phyloP scores from a whole-genome alignment of 2,888 invertebrate species.

The Leucozona laternaria region DNA sequence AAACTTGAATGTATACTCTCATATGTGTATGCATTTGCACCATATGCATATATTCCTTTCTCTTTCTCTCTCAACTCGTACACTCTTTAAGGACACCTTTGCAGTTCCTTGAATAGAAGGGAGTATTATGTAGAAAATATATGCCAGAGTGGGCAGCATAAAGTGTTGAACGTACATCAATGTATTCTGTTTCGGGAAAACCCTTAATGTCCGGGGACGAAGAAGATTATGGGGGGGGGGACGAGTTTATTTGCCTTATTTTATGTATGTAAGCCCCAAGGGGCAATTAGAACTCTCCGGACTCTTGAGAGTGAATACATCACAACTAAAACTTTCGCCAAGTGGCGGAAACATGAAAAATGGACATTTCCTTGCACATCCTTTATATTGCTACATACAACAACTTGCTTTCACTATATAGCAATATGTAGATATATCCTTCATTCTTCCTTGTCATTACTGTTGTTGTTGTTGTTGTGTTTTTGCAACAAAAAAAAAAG shows the following conservation, averaged over 20 bases:
- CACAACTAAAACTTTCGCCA: constrained; percentile 73
- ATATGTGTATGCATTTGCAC: background rate
- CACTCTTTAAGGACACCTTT: constrained; percentile 31
- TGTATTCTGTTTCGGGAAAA: constrained; percentile 25
- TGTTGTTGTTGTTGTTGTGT: constrained; percentile 4
- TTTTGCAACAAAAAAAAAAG: background rate
- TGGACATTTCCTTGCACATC: constrained; percentile 75
- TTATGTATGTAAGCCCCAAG: constrained; percentile 71
- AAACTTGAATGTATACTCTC: background rate
- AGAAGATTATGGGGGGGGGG: background rate
- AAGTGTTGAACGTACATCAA: constrained; percentile 73
- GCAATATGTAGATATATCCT: background rate
- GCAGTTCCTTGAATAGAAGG: constrained; percentile 11
- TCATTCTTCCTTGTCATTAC: constrained; percentile 1
- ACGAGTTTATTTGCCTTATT: constrained; percentile 33
- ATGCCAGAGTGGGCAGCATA: constrained; percentile 36
- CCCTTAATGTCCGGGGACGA: background rate
- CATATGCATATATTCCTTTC: background rate
- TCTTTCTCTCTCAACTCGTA: background rate
- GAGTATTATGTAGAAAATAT: background rate
- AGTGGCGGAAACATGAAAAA: constrained; percentile 76
- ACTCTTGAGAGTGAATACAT: constrained; percentile 40
- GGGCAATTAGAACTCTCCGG: constrained; percentile 75
- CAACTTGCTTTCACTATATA: background rate
- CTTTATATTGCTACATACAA: constrained; percentile 44